These are phyloP conservation scores for Corynorhinus townsendii DNA, from an alignment of 2,113 vertebrate species.

Conservation along the genomic window DNA sequence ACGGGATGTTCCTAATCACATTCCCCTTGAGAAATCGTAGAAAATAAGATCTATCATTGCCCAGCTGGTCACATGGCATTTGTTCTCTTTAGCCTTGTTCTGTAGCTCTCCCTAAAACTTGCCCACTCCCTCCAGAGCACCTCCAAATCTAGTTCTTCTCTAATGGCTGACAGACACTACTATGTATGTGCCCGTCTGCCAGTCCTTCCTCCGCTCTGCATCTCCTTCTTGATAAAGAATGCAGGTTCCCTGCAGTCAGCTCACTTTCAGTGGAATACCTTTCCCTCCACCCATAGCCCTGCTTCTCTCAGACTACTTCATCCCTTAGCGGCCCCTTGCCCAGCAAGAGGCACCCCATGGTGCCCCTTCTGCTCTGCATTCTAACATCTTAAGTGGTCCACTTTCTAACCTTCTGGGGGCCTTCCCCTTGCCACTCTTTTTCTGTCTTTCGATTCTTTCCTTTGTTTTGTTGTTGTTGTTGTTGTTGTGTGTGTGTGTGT, in stretches of 20 bases:
- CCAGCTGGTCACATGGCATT: too few relatives aligned
- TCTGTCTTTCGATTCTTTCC: background rate
- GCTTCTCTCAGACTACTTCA: background rate
- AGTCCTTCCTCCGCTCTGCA: background rate
- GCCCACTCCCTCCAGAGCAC: background rate
- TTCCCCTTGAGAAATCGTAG: background rate
- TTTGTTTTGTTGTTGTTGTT: background rate
- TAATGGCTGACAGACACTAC: background rate
- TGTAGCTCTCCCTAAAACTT: background rate
- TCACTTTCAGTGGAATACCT: background rate
- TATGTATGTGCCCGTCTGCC: background rate
- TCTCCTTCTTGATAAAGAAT: background rate
- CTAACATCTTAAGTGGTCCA: background rate
- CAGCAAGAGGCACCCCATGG: background rate
- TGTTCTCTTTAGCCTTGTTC: background rate
- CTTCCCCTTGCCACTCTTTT: background rate
- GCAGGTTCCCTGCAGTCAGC: background rate
- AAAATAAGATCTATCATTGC: background rate
- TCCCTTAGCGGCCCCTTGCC: background rate
- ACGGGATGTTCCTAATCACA: background rate
- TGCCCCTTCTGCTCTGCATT: background rate
- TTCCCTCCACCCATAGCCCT: background rate
- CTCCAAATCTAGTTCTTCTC: background rate
- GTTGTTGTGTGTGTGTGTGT: too few relatives aligned
- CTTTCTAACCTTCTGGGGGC: background rate